Base-by-base conservation (phyloP, 2,888 invertebrate species). In the Pseudolycoriella hygida region DNA sequence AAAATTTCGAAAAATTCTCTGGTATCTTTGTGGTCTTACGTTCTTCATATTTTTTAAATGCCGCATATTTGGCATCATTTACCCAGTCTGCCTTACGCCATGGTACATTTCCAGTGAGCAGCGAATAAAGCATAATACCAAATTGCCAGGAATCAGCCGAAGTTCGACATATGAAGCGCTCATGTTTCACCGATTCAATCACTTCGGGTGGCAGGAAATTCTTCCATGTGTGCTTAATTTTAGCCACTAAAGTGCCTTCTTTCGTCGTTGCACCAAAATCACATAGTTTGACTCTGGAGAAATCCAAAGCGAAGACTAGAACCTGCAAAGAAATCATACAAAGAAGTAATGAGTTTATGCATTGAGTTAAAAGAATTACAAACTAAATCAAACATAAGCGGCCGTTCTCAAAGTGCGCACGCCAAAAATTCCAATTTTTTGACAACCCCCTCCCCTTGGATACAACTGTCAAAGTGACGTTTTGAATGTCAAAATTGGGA, bases 111-210 rank as follows among this genome's bases (percentile, higher is more conserved):
- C 82, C 81, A 1, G 80, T 78, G 42, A 85, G 62, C 40, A 64
- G 59, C 47, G 62, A 59, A 47, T 59, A 65, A 48, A 65, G 49
- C 34, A 65, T 56, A 50, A 86, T 77, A 4, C 78, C 84, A 51
- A 83, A 72, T 51, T 83, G 81, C 84, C 84, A 86, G 30, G 78
- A 76, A 57, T 86, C 85, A 14, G 75, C 73, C 41, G 73, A 69
- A 5, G 73, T 66, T 53, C 75, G 70, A 51, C 82, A 80, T 38
- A 72, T 70, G 55, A 82, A 80, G 51, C 72, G 64, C 55, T 76
- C 76, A 53, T 75, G 73, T 50, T 69, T 68, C 3, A 76, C 67
- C 34, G 73, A 67, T 52, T 74, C 74, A 54, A 72, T 62, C 15
- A 74, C 68, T 57, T 76, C 76, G 1, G 76, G 76, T 1, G 76